These are phyloP conservation scores for Albula goreensis DNA, from an alignment of 2,113 vertebrate genomes.

Conservation along the genomic window DNA sequence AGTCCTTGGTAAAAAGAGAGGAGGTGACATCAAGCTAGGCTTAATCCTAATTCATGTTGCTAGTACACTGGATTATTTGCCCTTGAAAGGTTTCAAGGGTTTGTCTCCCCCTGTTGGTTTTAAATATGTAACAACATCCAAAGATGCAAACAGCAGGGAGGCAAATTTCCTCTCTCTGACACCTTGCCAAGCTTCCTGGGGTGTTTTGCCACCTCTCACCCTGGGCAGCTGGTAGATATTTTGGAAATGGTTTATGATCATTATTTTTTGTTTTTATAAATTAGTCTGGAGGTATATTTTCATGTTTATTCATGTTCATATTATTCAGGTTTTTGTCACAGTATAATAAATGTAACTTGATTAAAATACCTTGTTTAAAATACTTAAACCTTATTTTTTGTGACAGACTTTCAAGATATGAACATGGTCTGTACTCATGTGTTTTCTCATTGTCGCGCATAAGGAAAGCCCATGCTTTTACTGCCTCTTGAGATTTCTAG, in stretches of 20 bases:
- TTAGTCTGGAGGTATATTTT: not conserved
- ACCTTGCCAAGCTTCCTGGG: not conserved
- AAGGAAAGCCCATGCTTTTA: too few species aligned
- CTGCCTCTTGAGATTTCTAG: too few species aligned
- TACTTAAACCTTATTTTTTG: too few species aligned
- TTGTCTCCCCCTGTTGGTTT: slow-evolving; percentile 8
- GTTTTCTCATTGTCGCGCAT: too few species aligned
- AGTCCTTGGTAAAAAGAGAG: not conserved
- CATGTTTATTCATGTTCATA: not conserved
- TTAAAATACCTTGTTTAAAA: too few species aligned
- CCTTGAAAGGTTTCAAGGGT: not conserved
- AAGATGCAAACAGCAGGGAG: not conserved
- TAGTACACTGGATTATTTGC: not conserved
- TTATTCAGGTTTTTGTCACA: not conserved
- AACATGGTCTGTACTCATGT: too few species aligned
- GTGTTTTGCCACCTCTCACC: not conserved
- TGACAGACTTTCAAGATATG: too few species aligned
- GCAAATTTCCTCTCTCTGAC: not conserved
- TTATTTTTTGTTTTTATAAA: not conserved
- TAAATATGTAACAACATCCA: not conserved
- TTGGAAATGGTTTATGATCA: not conserved
- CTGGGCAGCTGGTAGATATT: not conserved
- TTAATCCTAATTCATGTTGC: not conserved
- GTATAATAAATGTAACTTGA: not conserved
- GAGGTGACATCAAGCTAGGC: not conserved